Evolutionary conservation across 2,113 vertebrate species (phyloP).

Genomic region (Solenodon paradoxus): DNA sequence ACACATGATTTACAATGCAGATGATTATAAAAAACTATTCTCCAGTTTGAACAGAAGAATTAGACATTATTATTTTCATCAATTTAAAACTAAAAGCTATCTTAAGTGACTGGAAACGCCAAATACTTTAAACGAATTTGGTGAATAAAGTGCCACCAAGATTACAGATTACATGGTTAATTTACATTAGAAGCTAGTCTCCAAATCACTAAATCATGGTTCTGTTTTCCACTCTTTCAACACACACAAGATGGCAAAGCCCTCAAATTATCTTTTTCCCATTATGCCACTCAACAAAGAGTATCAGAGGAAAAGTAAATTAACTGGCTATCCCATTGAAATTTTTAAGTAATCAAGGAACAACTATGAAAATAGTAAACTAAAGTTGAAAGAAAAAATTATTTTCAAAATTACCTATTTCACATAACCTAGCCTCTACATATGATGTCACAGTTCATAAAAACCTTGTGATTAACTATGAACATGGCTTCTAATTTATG

Average conservation of each 20-base stretch:
- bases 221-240: conserved; percentile 1
- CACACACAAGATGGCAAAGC: background rate
- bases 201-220: background rate
- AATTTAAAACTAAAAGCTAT: background rate
- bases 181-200: background rate
- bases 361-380: background rate
- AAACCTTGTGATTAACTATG: background rate
- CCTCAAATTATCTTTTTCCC: background rate
- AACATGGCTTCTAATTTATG: background rate
- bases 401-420: background rate
- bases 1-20: background rate
- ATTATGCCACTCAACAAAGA: background rate
- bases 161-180: background rate
- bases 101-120: background rate
- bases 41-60: background rate
- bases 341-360: conserved; percentile 15
- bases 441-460: background rate
- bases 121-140: background rate
- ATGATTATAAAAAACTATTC: background rate
- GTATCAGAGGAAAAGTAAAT: background rate
- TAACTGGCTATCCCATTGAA: background rate
- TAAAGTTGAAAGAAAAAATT: conserved; percentile 15
- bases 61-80: background rate
- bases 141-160: conserved; percentile 1
- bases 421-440: background rate